Evolutionary conservation across 2,888 invertebrate genomes (phyloP).

Genomic region (Tryphoninae sp.): DNA sequence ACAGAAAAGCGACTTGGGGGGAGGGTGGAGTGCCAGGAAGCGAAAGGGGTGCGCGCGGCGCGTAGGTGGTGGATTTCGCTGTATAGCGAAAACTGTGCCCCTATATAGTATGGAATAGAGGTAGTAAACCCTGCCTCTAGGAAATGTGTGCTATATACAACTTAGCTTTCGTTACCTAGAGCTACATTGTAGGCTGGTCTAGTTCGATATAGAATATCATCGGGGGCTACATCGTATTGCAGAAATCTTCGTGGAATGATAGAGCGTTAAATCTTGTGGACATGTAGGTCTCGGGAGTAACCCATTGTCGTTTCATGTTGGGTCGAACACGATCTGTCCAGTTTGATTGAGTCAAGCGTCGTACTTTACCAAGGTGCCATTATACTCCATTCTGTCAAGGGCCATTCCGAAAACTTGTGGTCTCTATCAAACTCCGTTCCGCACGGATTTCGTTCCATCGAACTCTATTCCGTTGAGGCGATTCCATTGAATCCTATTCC

Average conservation of each 20-base stretch:
- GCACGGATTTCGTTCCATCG: not conserved
- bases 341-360: not conserved
- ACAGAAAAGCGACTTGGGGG: not conserved
- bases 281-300: no score
- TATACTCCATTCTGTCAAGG: not conserved
- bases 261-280: no score
- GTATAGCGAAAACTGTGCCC: conserved; percentile 5
- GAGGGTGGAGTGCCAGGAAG: conserved; percentile 40
- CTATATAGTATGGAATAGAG: conserved; percentile 8
- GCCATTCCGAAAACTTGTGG: not conserved
- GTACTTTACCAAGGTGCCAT: not conserved
- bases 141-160: not conserved
- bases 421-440: not conserved
- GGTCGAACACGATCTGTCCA: not conserved
- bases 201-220: not conserved
- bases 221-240: no score
- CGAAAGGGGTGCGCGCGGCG: conserved; percentile 48
- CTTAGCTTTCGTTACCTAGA: not conserved
- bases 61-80: conserved; percentile 46
- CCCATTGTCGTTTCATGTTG: no score
- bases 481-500: not conserved
- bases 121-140: conserved; percentile 4
- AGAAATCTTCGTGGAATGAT: no score
- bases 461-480: not conserved
- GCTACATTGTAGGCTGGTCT: not conserved